Evolutionary conservation across 2,113 vertebrate species (phyloP).

Genomic region (Lycocorax pyrrhopterus): DNA sequence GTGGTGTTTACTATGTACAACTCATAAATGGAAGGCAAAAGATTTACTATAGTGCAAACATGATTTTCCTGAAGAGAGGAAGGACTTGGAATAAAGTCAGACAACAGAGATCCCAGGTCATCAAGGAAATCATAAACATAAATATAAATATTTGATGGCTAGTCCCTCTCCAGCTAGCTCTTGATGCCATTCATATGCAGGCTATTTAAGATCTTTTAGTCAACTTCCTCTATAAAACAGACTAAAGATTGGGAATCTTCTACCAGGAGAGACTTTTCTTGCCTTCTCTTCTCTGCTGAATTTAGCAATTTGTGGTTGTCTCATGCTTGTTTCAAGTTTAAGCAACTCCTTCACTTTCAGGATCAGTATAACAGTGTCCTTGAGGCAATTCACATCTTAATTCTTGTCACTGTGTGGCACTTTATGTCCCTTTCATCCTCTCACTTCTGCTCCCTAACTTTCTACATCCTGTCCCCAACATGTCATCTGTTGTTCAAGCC

Average conservation of each 20-base stretch:
- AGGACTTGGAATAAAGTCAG: not conserved
- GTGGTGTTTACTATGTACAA: not conserved
- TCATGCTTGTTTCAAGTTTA: not conserved
- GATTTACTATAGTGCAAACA: not conserved
- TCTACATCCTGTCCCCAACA: not conserved
- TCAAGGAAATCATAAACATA: not conserved
- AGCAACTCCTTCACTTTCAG: not conserved
- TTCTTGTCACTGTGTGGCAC: not conserved
- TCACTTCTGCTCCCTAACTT: not conserved
- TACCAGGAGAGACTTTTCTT: not conserved
- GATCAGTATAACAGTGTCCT: not conserved
- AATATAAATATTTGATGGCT: not conserved
- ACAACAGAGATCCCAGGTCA: not conserved
- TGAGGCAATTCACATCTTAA: not conserved
- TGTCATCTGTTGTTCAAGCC: not conserved
- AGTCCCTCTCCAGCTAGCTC: not conserved
- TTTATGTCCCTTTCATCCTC: not conserved
- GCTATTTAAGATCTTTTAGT: not conserved
- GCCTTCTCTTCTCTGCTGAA: not conserved
- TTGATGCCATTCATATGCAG: not conserved
- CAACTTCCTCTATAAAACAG: not conserved
- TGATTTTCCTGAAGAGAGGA: not conserved
- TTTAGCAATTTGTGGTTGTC: not conserved
- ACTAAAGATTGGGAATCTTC: not conserved
- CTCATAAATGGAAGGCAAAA: not conserved